These are phyloP conservation scores for Baccha elongata DNA, from an alignment of 2,888 invertebrate species.

Conservation along the genomic window DNA sequence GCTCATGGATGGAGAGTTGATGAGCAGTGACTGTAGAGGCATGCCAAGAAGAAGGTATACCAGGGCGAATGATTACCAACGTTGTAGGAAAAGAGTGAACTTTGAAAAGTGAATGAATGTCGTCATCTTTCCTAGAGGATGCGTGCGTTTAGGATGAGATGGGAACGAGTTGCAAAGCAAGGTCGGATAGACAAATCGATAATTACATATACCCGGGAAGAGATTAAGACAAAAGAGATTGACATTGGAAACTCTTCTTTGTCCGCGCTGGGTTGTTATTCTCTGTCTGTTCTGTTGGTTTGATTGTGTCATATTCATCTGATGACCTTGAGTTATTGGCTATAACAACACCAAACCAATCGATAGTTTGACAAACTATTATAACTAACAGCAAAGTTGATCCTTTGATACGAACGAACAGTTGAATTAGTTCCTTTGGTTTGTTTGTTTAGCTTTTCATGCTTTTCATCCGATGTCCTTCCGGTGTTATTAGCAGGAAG, in stretches of 20 bases:
- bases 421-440: slow-evolving; percentile 55
- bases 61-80: slow-evolving; percentile 48
- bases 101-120: slow-evolving; percentile 24
- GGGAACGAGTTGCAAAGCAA: slow-evolving; percentile 11
- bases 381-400: not conserved
- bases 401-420: not conserved
- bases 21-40: slow-evolving; percentile 4
- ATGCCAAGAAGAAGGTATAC: slow-evolving; percentile 10
- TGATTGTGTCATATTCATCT: slow-evolving; percentile 50
- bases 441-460: too few relatives aligned
- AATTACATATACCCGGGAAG: slow-evolving; percentile 27
- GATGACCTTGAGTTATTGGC: slow-evolving; percentile 65
- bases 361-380: slow-evolving; percentile 58
- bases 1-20: slow-evolving; percentile 3
- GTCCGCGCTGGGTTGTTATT: not conserved
- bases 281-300: slow-evolving; percentile 6
- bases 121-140: slow-evolving; percentile 31
- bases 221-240: slow-evolving; percentile 52
- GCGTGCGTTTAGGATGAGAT: slow-evolving; percentile 5
- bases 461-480: slow-evolving; percentile 32
- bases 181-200: slow-evolving; percentile 58
- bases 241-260: slow-evolving; percentile 47
- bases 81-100: slow-evolving; percentile 1
- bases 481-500: slow-evolving; percentile 42
- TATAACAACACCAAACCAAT: slow-evolving; percentile 41